These are phyloP conservation scores for Deilephila elpenor DNA, from an alignment of 2,888 invertebrate species.

Conservation along the genomic window DNA sequence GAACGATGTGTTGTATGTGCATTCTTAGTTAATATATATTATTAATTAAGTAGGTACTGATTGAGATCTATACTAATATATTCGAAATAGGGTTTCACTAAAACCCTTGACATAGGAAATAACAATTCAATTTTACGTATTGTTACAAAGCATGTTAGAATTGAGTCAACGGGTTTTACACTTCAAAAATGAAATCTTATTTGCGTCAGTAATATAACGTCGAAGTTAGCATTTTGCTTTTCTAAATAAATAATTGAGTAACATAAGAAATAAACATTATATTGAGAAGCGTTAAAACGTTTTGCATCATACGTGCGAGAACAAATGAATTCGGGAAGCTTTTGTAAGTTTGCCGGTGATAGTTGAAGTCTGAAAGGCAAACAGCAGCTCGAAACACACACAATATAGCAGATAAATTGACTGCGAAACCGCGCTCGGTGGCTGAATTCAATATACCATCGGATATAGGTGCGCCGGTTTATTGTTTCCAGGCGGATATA, in stretches of 20 bases:
- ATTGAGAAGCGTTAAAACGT: not conserved
- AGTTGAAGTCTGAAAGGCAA: constrained; percentile 55
- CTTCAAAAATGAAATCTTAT: no score
- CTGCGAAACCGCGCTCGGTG: constrained; percentile 68
- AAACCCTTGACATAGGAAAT: no score
- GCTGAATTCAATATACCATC: constrained; percentile 67
- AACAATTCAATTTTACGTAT: no score
- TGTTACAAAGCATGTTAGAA: no score
- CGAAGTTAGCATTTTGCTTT: not conserved
- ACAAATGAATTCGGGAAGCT: constrained; percentile 8
- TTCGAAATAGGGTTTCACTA: no score
- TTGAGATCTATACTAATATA: no score
- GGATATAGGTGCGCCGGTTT: constrained; percentile 63
- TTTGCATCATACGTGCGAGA: not conserved
- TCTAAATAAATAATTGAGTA: not conserved
- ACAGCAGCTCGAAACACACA: constrained; percentile 51
- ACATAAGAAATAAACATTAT: not conserved
- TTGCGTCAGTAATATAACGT: no score
- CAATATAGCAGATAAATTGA: constrained; percentile 78
- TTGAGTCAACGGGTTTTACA: no score
- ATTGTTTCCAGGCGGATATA: constrained; percentile 73
- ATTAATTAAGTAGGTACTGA: no score
- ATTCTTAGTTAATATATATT: no score
- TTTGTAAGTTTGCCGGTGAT: constrained; percentile 41
- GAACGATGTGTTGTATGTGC: not conserved